Conservation (phyloP, 2,797 vertebrate genomes). For the Natrix natrix region DNA sequence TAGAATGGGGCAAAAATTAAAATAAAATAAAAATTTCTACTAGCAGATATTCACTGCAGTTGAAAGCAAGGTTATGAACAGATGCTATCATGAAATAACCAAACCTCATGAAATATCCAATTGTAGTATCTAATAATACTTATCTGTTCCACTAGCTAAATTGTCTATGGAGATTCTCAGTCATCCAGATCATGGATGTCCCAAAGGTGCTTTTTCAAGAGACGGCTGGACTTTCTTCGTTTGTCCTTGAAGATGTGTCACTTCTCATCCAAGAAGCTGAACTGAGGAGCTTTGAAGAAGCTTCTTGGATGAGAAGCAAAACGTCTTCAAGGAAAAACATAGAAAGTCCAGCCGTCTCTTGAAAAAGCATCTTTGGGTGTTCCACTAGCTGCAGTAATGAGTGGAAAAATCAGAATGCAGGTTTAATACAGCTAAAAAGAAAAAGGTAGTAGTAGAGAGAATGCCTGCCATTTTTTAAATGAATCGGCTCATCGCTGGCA, state of each 20-base stretch:
- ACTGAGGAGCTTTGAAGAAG: no score
- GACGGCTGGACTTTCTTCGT: no score
- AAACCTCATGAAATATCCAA: background rate
- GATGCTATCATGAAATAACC: background rate
- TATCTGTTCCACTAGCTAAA: background rate
- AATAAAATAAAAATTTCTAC: background rate
- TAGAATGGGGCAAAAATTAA: background rate
- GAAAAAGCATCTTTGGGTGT: no score
- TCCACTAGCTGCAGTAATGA: background rate
- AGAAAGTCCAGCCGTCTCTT: no score
- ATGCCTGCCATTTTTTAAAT: background rate
- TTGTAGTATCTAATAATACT: background rate
- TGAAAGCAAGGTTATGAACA: background rate
- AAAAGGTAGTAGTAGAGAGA: background rate
- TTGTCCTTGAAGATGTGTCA: no score
- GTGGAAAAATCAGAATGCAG: background rate
- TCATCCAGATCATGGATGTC: no score
- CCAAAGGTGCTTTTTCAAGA: no score
- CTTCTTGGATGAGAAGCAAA: no score
- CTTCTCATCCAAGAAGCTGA: no score
- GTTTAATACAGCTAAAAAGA: background rate
- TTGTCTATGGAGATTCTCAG: no score
- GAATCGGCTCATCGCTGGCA: background rate
- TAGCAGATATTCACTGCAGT: background rate
- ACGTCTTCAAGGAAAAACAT: no score